Evolutionary conservation across 2,797 vertebrate genomes (phyloP).

Genomic region (Microhierax caerulescens): DNA sequence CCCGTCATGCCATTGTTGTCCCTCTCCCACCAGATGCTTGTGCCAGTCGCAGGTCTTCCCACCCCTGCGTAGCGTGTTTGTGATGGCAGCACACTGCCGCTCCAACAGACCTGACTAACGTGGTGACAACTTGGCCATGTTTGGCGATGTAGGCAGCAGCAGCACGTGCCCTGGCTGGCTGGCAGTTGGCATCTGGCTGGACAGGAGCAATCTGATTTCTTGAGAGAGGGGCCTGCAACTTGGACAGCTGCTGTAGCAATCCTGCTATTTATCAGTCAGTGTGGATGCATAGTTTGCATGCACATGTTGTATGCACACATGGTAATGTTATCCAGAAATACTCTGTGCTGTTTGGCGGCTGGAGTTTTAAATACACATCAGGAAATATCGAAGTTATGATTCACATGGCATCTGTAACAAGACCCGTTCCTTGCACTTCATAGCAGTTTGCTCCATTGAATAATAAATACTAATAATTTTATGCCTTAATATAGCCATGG

Average conservation of each 20-base stretch:
- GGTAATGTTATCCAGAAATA: slow-evolving; percentile 58
- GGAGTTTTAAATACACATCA: slow-evolving; percentile 54
- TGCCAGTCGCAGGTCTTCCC: background rate
- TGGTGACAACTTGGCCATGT: slow-evolving; percentile 48
- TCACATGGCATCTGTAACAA: slow-evolving; percentile 24
- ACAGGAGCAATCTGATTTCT: background rate
- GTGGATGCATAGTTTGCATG: background rate
- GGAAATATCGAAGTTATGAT: slow-evolving; percentile 61
- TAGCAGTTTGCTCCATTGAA: slow-evolving; percentile 31
- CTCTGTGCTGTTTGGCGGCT: background rate
- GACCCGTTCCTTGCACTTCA: background rate
- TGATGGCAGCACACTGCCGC: background rate
- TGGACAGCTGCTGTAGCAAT: slow-evolving; percentile 32
- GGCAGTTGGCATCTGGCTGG: slow-evolving; percentile 50
- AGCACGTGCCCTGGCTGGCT: slow-evolving; percentile 22
- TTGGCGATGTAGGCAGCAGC: slow-evolving; percentile 38
- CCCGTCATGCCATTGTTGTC: background rate
- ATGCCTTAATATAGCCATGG: slow-evolving; percentile 59
- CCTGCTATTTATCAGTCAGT: background rate
- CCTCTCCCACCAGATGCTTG: background rate
- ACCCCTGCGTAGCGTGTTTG: accelerated
- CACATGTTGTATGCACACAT: slow-evolving; percentile 44
- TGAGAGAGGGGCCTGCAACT: background rate
- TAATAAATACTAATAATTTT: slow-evolving; percentile 54
- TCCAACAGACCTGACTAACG: background rate